Evolutionary conservation across 2,888 invertebrate species (phyloP).

Genomic region (Diplazon laetatorius): DNA sequence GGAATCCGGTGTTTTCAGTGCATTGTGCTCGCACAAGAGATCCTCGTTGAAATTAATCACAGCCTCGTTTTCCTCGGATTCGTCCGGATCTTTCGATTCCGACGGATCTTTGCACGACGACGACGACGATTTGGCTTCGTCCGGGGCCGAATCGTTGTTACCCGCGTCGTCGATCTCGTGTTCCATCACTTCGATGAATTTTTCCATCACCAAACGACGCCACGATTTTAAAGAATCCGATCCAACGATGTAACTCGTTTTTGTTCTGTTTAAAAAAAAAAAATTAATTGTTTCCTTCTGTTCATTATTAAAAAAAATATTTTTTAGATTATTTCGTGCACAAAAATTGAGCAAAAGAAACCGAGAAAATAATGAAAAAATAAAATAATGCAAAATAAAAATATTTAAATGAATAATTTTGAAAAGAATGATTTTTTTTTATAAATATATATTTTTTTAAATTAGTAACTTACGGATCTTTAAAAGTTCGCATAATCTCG

Average conservation of each 20-base stretch:
- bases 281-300: no score
- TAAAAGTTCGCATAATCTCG: constrained; percentile 80
- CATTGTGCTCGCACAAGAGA: constrained; percentile 84
- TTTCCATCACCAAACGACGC: constrained; percentile 83
- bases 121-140: constrained; percentile 48
- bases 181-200: constrained; percentile 74
- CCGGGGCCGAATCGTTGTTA: constrained; percentile 56
- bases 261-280: constrained; percentile 68
- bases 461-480: constrained; percentile 78
- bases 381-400: no score
- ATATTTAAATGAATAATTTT: no score
- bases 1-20: constrained; percentile 77
- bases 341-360: no score
- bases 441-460: no score
- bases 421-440: no score
- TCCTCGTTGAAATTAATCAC: constrained; percentile 84
- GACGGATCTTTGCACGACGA: constrained; percentile 50
- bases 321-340: no score
- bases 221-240: constrained; percentile 84
- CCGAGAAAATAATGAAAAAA: no score
- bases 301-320: no score
- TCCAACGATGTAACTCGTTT: constrained; percentile 83
- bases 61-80: constrained; percentile 76
- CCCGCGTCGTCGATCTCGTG: constrained; percentile 69
- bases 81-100: constrained; percentile 73